These are phyloP conservation scores for Pentamera pediparva DNA, from an alignment of 53 echinoderm and acorn worm genomes.

Conservation along the genomic window DNA sequence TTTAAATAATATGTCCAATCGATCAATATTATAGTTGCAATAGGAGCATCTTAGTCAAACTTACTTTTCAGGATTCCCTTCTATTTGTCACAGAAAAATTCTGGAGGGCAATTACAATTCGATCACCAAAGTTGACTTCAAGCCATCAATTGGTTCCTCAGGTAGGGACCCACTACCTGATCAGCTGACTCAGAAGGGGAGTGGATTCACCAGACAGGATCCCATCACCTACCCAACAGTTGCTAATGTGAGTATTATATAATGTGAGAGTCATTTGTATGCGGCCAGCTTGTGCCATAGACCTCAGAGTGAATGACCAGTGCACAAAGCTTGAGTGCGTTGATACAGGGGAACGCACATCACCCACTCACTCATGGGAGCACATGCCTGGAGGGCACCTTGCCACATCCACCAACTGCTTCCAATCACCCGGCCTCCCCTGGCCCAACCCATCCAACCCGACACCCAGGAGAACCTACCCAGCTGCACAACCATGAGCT, in stretches of 20 bases:
- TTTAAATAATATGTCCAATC: too few species aligned
- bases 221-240: conserved; percentile 91
- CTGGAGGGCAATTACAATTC: conserved; percentile 77
- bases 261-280: not conserved
- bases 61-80: too few species aligned
- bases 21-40: too few species aligned
- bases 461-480: too few species aligned
- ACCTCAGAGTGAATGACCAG: not conserved
- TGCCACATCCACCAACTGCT: too few species aligned
- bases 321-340: not conserved
- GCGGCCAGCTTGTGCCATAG: not conserved
- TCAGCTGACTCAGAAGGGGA: conserved; percentile 73
- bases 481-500: too few species aligned
- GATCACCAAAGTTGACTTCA: conserved; percentile 89
- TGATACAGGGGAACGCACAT: too few species aligned
- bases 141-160: conserved; percentile 66
- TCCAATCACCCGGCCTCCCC: too few species aligned
- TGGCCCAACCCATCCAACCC: too few species aligned
- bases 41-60: too few species aligned
- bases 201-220: conserved; percentile 88
- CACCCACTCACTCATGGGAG: too few species aligned
- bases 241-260: conserved; percentile 56
- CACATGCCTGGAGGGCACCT: too few species aligned
- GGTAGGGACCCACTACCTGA: conserved; percentile 72
- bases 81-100: conserved; percentile 51